Conservation (phyloP, 2,797 vertebrate genomes). For the Phrynocephalus guinanensis region DNA sequence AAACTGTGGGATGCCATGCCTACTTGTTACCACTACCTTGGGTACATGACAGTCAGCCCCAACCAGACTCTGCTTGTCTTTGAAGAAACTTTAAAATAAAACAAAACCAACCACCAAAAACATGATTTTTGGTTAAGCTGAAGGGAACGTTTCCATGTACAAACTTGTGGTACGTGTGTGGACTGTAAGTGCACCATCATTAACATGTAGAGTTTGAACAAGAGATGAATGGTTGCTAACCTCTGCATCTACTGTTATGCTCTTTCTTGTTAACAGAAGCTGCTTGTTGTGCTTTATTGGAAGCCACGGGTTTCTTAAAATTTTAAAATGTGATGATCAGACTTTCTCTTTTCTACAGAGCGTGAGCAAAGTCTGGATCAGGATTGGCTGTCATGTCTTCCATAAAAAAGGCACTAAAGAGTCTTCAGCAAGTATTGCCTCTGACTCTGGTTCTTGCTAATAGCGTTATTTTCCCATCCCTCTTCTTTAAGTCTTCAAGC, state of each 20-base stretch:
- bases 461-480: constrained; percentile 55
- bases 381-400: constrained; percentile 89
- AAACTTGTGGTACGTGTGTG: constrained; percentile 68
- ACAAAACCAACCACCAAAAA: constrained; percentile 53
- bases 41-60: constrained; percentile 85
- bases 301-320: constrained; percentile 75
- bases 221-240: constrained; percentile 71
- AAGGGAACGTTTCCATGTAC: constrained; percentile 71
- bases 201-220: constrained; percentile 67
- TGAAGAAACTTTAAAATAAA: constrained; percentile 67
- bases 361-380: constrained; percentile 88
- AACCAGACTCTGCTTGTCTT: constrained; percentile 85
- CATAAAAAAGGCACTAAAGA: constrained; percentile 83
- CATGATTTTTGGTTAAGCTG: constrained; percentile 56
- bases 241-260: constrained; percentile 59
- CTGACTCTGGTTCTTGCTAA: constrained; percentile 73
- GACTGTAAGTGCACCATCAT: constrained; percentile 70
- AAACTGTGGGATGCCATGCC: constrained; percentile 83
- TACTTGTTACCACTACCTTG: constrained; percentile 84
- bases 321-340: constrained; percentile 84
- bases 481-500: constrained; percentile 51
- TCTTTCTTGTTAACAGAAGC: constrained; percentile 76
- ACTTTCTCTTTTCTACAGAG: constrained; percentile 88
- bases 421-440: constrained; percentile 85
- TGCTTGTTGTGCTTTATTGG: constrained; percentile 78